Percentiles rank a stretch among this genome's conserved stretches.
phyloP scores from a whole-genome alignment of 2,797 vertebrate species.

The Etheostoma perlongum region DNA sequence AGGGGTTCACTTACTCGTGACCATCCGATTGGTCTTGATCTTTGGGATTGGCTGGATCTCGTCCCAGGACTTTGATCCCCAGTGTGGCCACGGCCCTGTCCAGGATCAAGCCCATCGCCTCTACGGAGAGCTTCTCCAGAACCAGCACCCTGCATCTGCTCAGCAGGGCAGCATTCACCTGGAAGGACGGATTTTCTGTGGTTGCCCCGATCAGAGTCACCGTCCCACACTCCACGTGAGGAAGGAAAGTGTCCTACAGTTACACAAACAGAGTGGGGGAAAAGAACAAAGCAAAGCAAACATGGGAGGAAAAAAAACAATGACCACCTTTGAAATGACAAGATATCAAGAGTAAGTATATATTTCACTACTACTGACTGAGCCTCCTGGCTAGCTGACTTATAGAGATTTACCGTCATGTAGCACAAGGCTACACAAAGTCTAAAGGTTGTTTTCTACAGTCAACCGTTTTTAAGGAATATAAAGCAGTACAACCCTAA shows the following conservation, averaged over 20 bases:
- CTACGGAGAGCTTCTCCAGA: slow-evolving; percentile 93
- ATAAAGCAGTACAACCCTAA: background rate
- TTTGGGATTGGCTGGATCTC: slow-evolving; percentile 63
- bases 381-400: background rate
- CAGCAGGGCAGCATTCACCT: slow-evolving; percentile 94
- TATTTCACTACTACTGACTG: background rate
- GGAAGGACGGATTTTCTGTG: slow-evolving; percentile 98
- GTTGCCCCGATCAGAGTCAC: slow-evolving; percentile 97
- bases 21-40: slow-evolving; percentile 72
- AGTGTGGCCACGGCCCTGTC: slow-evolving; percentile 88
- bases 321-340: slow-evolving; percentile 65
- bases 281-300: background rate
- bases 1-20: slow-evolving; percentile 86
- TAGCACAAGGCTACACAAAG: background rate
- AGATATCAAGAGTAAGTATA: slow-evolving; percentile 78
- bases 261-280: slow-evolving; percentile 66
- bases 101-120: slow-evolving; percentile 93
- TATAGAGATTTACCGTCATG: background rate
- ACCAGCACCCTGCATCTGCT: slow-evolving; percentile 96
- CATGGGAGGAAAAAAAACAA: slow-evolving; percentile 80
- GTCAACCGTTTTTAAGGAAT: background rate
- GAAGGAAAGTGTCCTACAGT: slow-evolving; percentile 96
- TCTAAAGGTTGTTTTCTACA: background rate
- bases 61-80: slow-evolving; percentile 86
- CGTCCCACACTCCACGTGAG: slow-evolving; percentile 96